Conservation (phyloP, 2,797 vertebrate genomes). For the Urocyon cinereoargenteus region DNA sequence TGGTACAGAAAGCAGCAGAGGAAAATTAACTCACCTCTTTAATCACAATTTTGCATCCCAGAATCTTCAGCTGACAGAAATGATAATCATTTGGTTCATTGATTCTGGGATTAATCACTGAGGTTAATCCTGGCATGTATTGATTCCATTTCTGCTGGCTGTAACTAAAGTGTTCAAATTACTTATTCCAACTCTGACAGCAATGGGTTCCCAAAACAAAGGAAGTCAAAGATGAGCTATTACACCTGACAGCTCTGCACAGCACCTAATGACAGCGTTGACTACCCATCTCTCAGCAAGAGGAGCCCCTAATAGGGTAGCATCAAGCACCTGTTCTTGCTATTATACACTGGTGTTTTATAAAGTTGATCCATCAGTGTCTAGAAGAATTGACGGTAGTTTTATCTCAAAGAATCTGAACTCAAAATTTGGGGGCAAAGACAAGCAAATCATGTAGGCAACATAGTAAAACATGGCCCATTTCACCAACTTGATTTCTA, state of each 20-base stretch:
- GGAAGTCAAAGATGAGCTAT: conserved; percentile 76
- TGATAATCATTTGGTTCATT: conserved; percentile 78
- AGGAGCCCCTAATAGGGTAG: conserved; percentile 37
- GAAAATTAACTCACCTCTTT: conserved; percentile 70
- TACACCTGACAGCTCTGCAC: conserved; percentile 69
- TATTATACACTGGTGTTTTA: conserved; percentile 44
- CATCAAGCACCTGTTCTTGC: conserved; percentile 49
- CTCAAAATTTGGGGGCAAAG: conserved; percentile 52
- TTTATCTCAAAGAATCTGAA: conserved; percentile 62
- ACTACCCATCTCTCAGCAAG: neutral
- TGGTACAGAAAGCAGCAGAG: neutral
- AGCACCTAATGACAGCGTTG: conserved; percentile 29
- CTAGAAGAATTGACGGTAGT: conserved; percentile 54
- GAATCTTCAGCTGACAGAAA: conserved; percentile 75
- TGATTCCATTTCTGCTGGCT: conserved; percentile 77
- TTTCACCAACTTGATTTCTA: neutral
- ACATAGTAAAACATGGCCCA: neutral
- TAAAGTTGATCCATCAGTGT: conserved; percentile 69
- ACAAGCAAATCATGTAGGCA: neutral
- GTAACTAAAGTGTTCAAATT: conserved; percentile 78
- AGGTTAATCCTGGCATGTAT: conserved; percentile 81
- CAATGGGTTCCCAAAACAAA: conserved; percentile 76
- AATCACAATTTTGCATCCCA: conserved; percentile 69
- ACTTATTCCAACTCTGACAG: conserved; percentile 77
- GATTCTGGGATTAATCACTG: conserved; percentile 79